These are phyloP conservation scores for Puffinus mauretanicus DNA, from an alignment of 2,113 vertebrate species.

Conservation along the genomic window DNA sequence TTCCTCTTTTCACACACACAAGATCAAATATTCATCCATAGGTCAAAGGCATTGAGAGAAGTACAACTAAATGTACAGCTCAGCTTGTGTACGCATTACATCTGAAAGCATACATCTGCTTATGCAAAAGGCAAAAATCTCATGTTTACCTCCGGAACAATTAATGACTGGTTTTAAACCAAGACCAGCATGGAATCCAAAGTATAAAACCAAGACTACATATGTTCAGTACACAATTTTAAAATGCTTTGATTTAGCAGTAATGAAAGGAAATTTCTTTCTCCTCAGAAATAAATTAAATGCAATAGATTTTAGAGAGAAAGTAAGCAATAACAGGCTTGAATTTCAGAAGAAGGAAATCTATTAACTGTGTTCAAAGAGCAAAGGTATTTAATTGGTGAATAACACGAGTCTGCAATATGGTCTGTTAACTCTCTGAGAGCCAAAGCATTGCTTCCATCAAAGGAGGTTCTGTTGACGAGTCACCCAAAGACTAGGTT, in stretches of 20 bases:
- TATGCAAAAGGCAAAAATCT: neutral
- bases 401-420: neutral
- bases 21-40: neutral
- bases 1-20: neutral
- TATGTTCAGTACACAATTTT: neutral
- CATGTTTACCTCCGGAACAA: neutral
- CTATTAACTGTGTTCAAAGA: slow-evolving; percentile 59
- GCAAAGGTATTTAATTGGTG: slow-evolving; percentile 53
- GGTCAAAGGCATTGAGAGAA: neutral
- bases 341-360: slow-evolving; percentile 52
- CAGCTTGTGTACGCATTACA: neutral
- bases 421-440: slow-evolving; percentile 11
- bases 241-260: slow-evolving; percentile 27
- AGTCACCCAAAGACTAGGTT: neutral
- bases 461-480: neutral
- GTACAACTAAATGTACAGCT: neutral
- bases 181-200: neutral
- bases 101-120: neutral
- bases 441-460: neutral
- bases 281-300: slow-evolving; percentile 46
- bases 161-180: neutral
- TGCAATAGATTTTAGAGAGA: slow-evolving; percentile 16
- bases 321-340: slow-evolving; percentile 8
- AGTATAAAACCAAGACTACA: neutral
- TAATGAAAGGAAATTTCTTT: slow-evolving; percentile 41